Evolutionary conservation across 2,888 invertebrate genomes (phyloP), one percentile per base, ranked within the genome.

Genomic region (Phyto melanocephala): DNA sequence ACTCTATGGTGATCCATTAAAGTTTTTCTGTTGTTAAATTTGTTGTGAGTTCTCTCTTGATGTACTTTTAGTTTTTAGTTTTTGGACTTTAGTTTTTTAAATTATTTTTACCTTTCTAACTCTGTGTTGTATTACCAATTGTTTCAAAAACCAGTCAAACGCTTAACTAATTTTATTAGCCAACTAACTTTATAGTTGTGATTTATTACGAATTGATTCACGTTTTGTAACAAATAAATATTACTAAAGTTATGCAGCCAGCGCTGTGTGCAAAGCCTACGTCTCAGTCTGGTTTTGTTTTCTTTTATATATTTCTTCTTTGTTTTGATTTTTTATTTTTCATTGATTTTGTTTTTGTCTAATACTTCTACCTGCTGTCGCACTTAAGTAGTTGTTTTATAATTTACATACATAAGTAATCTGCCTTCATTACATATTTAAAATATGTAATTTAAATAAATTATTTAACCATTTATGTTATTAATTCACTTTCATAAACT

Each of bases 271-370:
- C 70, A 45, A 68, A 77, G 60, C 33, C 42, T 42, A 28, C 11
- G 13, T 50, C 3, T 45, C 10, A 63, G n/a, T 45, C 24, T 37
- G 10, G 13, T 35, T 17, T 37, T 28, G 42, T 17, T 35, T 54
- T 56, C 5, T n/a, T 67, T 63, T 17, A 24, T 20, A 11, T n/a
- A 28, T 28, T 52, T 63, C 11, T 72, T 54, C 62, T 28, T 24
- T 67, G 33, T 58, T 50, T 56, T 70, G 40, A 2, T 22, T 35
- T 50, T 50, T n/a, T 17, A 37, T n/a, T 40, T 37, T 68, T 11
- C 8, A 56, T 45, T 70, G 63, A 37, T 79, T 70, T 79, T 79
- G 72, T 79, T 79, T 79, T 79, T 58, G 72, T 79, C 71, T 40
- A 56, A 22, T 22, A 28, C 7, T 78, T 63, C 71, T 65, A 47